Percentiles rank a stretch among this genome's conserved stretches.
Evolutionary conservation across 2,797 vertebrate species (phyloP).

Genomic region (Amphiprion clarkii): DNA sequence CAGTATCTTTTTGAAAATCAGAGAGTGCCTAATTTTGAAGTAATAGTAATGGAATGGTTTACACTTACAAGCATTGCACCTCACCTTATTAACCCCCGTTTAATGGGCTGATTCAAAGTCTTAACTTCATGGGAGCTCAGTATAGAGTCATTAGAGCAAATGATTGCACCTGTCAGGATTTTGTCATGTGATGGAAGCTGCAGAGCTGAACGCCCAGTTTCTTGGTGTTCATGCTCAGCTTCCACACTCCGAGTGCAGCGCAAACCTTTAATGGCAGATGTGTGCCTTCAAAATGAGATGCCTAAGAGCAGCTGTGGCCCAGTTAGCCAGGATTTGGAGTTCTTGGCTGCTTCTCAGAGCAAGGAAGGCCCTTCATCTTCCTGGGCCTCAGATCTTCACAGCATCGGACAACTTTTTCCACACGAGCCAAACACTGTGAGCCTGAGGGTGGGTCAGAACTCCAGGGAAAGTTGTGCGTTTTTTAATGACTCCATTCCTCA

Average conservation of each 20-base stretch:
- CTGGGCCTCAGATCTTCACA: background rate
- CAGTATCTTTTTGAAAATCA: background rate
- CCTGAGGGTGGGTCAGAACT: no score
- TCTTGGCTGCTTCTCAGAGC: conserved; percentile 3
- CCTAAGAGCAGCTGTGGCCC: background rate
- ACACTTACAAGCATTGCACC: background rate
- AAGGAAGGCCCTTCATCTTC: background rate
- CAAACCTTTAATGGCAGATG: background rate
- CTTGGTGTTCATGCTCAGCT: background rate
- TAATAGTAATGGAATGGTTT: no score
- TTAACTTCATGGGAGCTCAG: background rate
- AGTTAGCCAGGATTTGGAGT: background rate
- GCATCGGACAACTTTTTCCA: background rate
- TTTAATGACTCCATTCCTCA: background rate
- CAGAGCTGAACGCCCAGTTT: background rate
- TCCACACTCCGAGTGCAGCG: no score
- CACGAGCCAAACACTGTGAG: background rate
- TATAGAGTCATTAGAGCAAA: background rate
- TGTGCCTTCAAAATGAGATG: background rate
- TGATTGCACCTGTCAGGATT: conserved; percentile 15
- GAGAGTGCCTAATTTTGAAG: no score
- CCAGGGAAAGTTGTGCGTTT: background rate
- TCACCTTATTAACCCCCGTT: background rate
- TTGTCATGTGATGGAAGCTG: background rate
- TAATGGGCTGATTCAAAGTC: background rate